Percentiles rank a stretch among this genome's conserved stretches.
Evolutionary conservation across 2,888 invertebrate genomes (phyloP).

Genomic region (Habroteleia sp.): DNA sequence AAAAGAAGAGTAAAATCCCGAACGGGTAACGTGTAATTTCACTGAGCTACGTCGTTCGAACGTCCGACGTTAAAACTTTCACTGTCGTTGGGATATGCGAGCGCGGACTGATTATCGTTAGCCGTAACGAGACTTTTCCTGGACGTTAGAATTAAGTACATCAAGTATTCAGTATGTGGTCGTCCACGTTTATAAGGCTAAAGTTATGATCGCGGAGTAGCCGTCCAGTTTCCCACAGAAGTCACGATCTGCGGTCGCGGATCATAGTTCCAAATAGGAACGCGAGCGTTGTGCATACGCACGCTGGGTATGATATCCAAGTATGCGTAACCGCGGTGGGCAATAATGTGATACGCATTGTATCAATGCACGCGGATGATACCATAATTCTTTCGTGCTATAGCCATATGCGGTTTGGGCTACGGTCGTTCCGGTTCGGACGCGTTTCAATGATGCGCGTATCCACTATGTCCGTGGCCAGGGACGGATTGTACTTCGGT

Average conservation of each 20-base stretch:
- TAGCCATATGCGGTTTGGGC: constrained; percentile 76
- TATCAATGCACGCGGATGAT: constrained; percentile 55
- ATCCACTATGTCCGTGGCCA: constrained; percentile 64
- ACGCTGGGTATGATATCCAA: constrained; percentile 38
- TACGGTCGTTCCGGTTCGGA: constrained; percentile 76
- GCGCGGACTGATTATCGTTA: constrained; percentile 48
- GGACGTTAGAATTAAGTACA: constrained; percentile 48
- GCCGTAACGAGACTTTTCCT: constrained; percentile 62
- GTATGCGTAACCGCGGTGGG: constrained; percentile 64
- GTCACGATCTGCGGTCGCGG: constrained; percentile 80
- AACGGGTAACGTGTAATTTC: constrained; percentile 37
- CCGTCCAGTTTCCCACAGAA: constrained; percentile 80
- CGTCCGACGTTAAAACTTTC: constrained; percentile 52
- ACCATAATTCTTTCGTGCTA: constrained; percentile 74
- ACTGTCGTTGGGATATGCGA: constrained; percentile 41
- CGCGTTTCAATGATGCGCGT: constrained; percentile 77
- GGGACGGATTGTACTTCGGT: constrained; percentile 39
- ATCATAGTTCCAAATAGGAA: constrained; percentile 77
- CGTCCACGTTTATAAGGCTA: constrained; percentile 47
- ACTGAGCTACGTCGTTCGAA: constrained; percentile 25
- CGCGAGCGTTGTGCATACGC: constrained; percentile 63
- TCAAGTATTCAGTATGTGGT: constrained; percentile 33
- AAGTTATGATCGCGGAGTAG: constrained; percentile 73
- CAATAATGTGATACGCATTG: constrained; percentile 54
- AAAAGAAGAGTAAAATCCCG: constrained; percentile 36